These are phyloP conservation scores for Mastacembelus armatus DNA, from an alignment of 2,797 vertebrate species.

Conservation along the genomic window DNA sequence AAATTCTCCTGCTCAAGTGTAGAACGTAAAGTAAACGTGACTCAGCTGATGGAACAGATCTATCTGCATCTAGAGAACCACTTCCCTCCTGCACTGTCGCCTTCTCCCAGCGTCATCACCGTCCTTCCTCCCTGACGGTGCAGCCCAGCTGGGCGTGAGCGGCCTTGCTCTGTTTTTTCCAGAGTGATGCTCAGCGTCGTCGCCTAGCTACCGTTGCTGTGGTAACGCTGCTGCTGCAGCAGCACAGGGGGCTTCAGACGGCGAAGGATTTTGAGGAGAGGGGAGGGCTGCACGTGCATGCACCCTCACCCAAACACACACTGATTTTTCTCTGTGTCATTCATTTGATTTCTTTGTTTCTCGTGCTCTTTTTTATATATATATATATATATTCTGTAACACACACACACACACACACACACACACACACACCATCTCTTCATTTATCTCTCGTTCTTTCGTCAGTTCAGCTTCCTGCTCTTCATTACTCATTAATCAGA, in stretches of 20 bases:
- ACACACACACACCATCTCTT: neutral
- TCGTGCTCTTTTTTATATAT: neutral
- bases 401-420: neutral
- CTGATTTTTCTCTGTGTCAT: constrained; percentile 11
- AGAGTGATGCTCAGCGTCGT: constrained; percentile 69
- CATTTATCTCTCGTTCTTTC: neutral
- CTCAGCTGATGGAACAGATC: no score
- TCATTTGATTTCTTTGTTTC: constrained; percentile 33
- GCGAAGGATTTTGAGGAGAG: constrained; percentile 17
- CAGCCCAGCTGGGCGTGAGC: constrained; percentile 49
- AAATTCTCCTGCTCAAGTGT: no score
- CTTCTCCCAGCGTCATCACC: neutral
- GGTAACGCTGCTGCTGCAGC: constrained; percentile 57
- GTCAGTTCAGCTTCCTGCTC: constrained; percentile 18
- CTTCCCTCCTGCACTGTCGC: no score
- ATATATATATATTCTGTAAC: neutral
- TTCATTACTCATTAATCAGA: constrained; percentile 27
- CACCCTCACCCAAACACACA: constrained; percentile 38
- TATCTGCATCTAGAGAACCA: no score
- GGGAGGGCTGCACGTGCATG: constrained; percentile 41
- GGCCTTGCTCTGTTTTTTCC: constrained; percentile 20
- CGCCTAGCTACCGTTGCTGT: constrained; percentile 62
- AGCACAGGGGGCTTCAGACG: constrained; percentile 34
- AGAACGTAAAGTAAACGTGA: no score
- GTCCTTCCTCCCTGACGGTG: neutral